These are phyloP conservation scores for Pomacea canaliculata DNA, from an alignment of 2,888 invertebrate genomes.

Conservation along the genomic window DNA sequence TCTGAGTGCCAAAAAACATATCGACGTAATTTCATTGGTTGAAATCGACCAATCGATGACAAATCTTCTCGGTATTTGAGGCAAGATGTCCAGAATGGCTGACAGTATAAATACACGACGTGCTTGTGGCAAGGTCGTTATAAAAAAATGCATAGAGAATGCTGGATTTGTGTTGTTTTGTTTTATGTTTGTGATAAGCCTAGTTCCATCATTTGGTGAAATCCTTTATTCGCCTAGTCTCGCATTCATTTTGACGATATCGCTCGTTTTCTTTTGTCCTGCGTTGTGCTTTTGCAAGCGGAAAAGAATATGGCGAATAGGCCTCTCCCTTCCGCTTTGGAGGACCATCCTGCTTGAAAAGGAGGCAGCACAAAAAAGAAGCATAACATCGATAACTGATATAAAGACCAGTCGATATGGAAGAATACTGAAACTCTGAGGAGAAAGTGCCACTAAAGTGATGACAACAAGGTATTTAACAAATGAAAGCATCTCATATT, in stretches of 20 bases:
- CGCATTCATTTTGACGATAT: no score
- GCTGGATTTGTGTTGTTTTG: slow-evolving; percentile 1
- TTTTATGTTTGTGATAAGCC: background rate
- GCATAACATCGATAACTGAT: background rate
- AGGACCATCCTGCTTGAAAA: slow-evolving; percentile 20
- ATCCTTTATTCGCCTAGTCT: no score
- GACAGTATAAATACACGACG: slow-evolving; percentile 97
- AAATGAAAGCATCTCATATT: no score
- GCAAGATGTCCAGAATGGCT: slow-evolving; percentile 82
- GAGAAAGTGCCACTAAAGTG: background rate
- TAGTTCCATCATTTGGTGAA: background rate
- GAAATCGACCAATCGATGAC: slow-evolving; percentile 46
- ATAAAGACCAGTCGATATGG: background rate
- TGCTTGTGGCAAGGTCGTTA: slow-evolving; percentile 57
- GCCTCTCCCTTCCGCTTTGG: slow-evolving; percentile 3
- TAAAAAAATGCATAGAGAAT: slow-evolving; percentile 31
- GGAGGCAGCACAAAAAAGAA: background rate
- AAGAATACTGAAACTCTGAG: background rate
- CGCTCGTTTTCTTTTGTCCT: no score
- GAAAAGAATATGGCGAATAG: background rate
- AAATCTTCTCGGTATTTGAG: slow-evolving; percentile 55
- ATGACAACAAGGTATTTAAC: slow-evolving; percentile 21
- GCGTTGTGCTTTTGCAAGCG: no score
- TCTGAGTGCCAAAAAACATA: no score
- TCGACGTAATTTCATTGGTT: slow-evolving; percentile 23